Percentiles rank a stretch among this genome's conserved stretches.
Evolutionary conservation across 2,797 vertebrate species (phyloP).

Genomic region (Poeciliopsis presidionis): DNA sequence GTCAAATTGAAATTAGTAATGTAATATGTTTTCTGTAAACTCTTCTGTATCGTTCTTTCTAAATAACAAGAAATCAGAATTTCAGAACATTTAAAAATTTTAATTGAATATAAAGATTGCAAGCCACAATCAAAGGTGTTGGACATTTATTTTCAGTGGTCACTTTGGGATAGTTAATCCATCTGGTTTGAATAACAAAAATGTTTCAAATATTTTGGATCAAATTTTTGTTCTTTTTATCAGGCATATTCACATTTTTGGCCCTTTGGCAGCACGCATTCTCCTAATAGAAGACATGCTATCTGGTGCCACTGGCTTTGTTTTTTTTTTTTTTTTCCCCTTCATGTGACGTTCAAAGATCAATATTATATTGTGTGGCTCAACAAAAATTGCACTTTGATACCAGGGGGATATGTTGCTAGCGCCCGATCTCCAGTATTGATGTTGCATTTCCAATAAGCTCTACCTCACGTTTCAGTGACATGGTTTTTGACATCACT

Average conservation of each 20-base stretch:
- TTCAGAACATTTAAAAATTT: neutral
- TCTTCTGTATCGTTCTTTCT: neutral
- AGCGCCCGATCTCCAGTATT: constrained; percentile 35
- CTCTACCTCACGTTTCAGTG: constrained; percentile 17
- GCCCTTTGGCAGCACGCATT: neutral
- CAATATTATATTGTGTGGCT: constrained; percentile 22
- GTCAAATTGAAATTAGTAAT: neutral
- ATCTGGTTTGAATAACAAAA: neutral
- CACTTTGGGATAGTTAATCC: neutral
- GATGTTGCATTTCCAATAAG: constrained; percentile 27
- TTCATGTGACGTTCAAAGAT: constrained; percentile 26
- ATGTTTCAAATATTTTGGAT: neutral
- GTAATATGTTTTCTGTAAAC: neutral
- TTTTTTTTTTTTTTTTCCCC: neutral
- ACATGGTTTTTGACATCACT: constrained; percentile 29
- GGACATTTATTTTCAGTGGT: neutral
- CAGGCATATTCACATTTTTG: neutral
- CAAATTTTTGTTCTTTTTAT: neutral
- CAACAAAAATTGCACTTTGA: constrained; percentile 41
- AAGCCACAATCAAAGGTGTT: neutral
- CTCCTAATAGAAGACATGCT: neutral
- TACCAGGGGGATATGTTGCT: constrained; percentile 30
- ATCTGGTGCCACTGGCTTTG: neutral
- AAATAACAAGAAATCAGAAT: neutral
- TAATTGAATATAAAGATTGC: neutral